Conservation (phyloP, 2,888 invertebrate genomes). For the Eristalinus aeneus region DNA sequence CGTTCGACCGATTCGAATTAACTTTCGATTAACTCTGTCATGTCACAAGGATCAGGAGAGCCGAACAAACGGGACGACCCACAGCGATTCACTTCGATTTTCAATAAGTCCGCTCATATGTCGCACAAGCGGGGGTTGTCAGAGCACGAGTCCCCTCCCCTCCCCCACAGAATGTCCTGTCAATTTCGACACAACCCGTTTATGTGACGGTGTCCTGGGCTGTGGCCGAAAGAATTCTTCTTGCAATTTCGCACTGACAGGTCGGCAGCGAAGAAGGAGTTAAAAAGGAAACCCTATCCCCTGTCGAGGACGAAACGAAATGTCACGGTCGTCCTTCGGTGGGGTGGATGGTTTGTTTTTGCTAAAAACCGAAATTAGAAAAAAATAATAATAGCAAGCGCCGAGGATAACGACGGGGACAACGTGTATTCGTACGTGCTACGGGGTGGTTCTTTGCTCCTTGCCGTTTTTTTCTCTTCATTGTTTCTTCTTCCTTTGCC, state of each 20-base stretch:
- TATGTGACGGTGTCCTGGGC: conserved; percentile 7
- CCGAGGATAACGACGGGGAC: background rate
- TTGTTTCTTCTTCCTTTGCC: conserved; percentile 24
- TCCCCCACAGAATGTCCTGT: conserved; percentile 61
- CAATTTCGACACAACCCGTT: conserved; percentile 68
- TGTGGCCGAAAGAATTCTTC: conserved; percentile 34
- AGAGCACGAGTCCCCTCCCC: conserved; percentile 27
- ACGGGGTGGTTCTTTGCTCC: conserved; percentile 45
- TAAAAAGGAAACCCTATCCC: conserved; percentile 24
- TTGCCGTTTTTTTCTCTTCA: conserved; percentile 2
- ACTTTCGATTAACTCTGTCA: conserved; percentile 80
- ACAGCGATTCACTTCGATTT: conserved; percentile 26
- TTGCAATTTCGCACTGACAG: conserved; percentile 39
- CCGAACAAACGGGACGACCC: background rate
- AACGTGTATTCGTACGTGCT: conserved; percentile 23
- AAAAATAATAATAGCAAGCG: conserved; percentile 49
- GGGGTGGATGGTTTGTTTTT: conserved; percentile 52
- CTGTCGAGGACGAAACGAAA: conserved; percentile 40
- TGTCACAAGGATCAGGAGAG: conserved; percentile 59
- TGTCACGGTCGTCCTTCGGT: conserved; percentile 42
- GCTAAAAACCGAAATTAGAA: conserved; percentile 68
- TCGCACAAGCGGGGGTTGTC: conserved; percentile 12
- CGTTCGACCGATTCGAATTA: conserved; percentile 78
- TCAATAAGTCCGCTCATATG: conserved; percentile 63
- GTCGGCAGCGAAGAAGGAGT: conserved; percentile 9